Percentiles rank a stretch among this genome's conserved stretches.
Evolutionary conservation across 1,140 invertebrate species (phyloP).

Genomic region (Mylabris phalerata): DNA sequence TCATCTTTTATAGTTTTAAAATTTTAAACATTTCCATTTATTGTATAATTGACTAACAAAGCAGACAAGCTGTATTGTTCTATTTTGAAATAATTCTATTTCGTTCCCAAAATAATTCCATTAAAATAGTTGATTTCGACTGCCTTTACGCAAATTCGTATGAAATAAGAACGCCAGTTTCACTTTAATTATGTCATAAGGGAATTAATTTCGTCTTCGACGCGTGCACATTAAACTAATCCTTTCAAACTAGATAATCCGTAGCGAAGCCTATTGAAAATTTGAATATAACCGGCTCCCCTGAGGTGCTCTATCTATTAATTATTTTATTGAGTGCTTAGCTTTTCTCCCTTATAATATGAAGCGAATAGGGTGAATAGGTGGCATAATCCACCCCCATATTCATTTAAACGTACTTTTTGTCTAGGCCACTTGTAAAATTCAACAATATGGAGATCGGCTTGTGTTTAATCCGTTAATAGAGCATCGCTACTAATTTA

Average conservation of each 20-base stretch:
- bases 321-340: constrained; percentile 39
- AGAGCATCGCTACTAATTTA: constrained; percentile 26
- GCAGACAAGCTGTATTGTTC: too few species aligned
- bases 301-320: constrained; percentile 33
- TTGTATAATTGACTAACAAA: too few species aligned
- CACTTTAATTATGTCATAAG: too few species aligned
- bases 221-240: constrained; percentile 25
- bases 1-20: too few species aligned
- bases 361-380: constrained; percentile 9
- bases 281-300: constrained; percentile 36
- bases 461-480: constrained; percentile 34
- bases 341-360: constrained; percentile 1
- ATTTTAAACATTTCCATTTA: too few species aligned
- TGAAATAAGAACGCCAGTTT: too few species aligned
- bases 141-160: too few species aligned
- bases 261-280: constrained; percentile 27
- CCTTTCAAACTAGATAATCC: constrained; percentile 31
- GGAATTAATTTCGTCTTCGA: constrained; percentile 3
- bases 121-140: too few species aligned
- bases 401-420: constrained; percentile 21
- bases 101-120: too few species aligned
- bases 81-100: too few species aligned
- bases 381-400: constrained; percentile 31
- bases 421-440: not conserved
- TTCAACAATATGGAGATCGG: constrained; percentile 31